A percentile compares a stretch with the other conserved stretches of the same genome.
phyloP scores from a whole-genome alignment of 2,113 vertebrate genomes.

The Orthonyx spaldingii region DNA sequence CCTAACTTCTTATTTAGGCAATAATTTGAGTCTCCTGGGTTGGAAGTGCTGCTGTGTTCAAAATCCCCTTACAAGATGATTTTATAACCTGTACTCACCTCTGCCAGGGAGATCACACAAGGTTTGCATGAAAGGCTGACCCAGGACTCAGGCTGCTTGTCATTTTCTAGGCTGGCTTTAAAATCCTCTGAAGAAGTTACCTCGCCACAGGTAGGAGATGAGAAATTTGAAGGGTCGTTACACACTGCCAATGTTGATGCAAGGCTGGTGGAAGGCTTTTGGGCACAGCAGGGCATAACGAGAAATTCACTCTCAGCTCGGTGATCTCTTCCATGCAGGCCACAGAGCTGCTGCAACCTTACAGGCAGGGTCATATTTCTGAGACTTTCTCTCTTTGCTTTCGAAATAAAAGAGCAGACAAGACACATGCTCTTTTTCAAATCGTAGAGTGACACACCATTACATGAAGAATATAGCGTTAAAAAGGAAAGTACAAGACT shows the following conservation, averaged over 20 bases:
- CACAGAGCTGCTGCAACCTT: neutral
- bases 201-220: slow-evolving; percentile 14
- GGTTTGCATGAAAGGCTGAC: neutral
- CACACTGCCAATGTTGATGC: neutral
- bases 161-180: slow-evolving; percentile 10
- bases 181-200: neutral
- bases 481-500: neutral
- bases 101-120: neutral
- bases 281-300: neutral
- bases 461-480: neutral
- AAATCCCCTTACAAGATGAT: neutral
- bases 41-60: neutral
- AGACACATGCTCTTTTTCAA: neutral
- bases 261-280: neutral
- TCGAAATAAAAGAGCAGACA: neutral
- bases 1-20: neutral
- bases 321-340: neutral
- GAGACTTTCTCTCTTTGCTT: neutral
- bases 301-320: neutral
- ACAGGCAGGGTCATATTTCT: neutral
- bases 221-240: slow-evolving; percentile 41
- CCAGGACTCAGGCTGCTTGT: neutral
- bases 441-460: neutral
- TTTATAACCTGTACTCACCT: neutral
- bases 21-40: neutral